Evolutionary conservation across 2,797 vertebrate species (phyloP), one percentile per base, ranked within the genome.

Genomic region (Mastacembelus armatus): DNA sequence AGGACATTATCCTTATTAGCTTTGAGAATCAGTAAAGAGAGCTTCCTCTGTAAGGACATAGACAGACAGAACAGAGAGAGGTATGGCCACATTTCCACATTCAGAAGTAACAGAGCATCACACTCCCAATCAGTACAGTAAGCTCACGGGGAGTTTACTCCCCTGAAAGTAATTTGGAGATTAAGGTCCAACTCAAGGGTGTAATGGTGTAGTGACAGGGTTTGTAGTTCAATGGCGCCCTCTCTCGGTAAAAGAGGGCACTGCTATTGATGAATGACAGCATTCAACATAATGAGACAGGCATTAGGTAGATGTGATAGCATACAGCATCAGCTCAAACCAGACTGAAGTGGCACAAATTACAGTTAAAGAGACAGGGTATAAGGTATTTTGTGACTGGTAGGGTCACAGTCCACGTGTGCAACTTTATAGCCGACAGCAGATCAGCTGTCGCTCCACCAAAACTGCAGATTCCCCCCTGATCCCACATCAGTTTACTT

Each of bases 401-500:
- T 60, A 63, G 67, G 24, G 66, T 89, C 89, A 78, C 77, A 77
- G 83, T 90, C 57, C 71, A 78, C 44, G 79, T 88, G 91, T 91
- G 87, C 88, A 89, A 88, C 77, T 66, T 81, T 68, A 51, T 7
- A 36, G 60, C 57, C n/a, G 3, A 66, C 35, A 59, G 74, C 71
- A 74, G 78, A 65, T 75, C 39, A 2, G 15, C 48, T 5, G n/a
- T 55, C 1, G 16, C 33, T 35, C 42, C 54, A 22, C 61, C 52
- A 47, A 62, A 62, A 55, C 60, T 47, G 60, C 38, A 62, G 30
- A 24, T 36, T 30, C 51, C 66, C 29, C 35, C 35, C 43, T 29
- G 48, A 47, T 45, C 54, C 63, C 2, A 38, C 59, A 68, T 84
- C 75, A 52, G 49, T 72, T 64, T 55, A 38, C 40, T 63, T 35